A percentile compares a stretch with the other conserved stretches of the same genome.
Conservation (phyloP, 1,140 invertebrate genomes). For the Stenopsyche tienmushanensis region DNA sequence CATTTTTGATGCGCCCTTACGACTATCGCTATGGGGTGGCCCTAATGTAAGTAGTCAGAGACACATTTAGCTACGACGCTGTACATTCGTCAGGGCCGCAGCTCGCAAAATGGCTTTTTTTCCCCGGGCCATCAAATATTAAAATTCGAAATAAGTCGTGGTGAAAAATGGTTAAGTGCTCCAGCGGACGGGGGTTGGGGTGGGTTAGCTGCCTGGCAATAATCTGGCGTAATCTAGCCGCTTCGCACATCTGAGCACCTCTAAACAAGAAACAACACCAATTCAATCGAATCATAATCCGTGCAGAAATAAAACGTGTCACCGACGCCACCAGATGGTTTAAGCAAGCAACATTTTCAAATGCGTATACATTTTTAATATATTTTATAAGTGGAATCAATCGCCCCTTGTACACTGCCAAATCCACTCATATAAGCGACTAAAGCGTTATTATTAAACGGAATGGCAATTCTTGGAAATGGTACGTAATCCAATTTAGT, state of each 20-base stretch:
- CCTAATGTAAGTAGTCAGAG: too few species aligned
- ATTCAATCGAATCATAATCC: slow-evolving; percentile 9
- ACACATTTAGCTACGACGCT: too few species aligned
- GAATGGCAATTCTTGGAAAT: too few species aligned
- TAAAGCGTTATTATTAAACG: too few species aligned
- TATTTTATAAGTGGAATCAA: too few species aligned
- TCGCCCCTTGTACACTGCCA: too few species aligned
- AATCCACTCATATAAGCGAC: too few species aligned
- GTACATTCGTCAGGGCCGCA: slow-evolving; percentile 19
- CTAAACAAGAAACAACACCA: background rate
- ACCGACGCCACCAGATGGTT: slow-evolving; percentile 4
- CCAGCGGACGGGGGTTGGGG: slow-evolving; percentile 3
- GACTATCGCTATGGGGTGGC: too few species aligned
- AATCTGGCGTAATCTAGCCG: slow-evolving; percentile 33
- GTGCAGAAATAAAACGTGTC: slow-evolving; percentile 5
- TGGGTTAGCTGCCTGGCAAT: slow-evolving; percentile 15
- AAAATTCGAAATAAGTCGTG: slow-evolving; percentile 39
- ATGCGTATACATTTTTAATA: background rate
- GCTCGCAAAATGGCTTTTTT: slow-evolving; percentile 24
- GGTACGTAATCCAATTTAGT: too few species aligned
- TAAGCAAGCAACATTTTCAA: background rate
- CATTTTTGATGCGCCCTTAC: too few species aligned
- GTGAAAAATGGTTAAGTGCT: slow-evolving; percentile 39
- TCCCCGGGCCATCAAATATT: slow-evolving; percentile 41
- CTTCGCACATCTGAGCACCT: slow-evolving; percentile 32